Evolutionary conservation across 2,113 vertebrate species (phyloP), one percentile per base, ranked within the genome.

Genomic region (Nibea albiflora): DNA sequence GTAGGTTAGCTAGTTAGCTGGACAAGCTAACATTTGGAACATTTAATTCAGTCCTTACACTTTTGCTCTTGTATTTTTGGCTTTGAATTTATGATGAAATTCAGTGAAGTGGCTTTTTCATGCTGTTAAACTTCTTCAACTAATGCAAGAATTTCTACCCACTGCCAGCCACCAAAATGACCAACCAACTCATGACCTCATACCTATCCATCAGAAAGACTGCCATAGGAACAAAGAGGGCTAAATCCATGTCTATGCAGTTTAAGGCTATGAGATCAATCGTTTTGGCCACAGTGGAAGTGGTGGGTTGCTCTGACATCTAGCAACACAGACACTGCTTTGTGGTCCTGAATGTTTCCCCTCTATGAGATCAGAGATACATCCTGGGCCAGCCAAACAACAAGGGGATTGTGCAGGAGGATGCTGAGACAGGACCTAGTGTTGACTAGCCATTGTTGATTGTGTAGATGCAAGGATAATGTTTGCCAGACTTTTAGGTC

Each of bases 401-500:
- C 86, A 73, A 44, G 60, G 63, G 76, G 73, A 88, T 89, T 90
- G 90, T 93, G 64, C 83, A 16, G 53, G 61, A 80, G 81, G 77
- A 81, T 85, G 85, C 80, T 57, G 82, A 83, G 81, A 57, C 83
- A 50, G 78, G 61, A 79, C 85, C 76, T 6, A 28, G 64, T 58
- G 63, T 66, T 65, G 24, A 74, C 81, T 80, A 50, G 70, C 76
- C 53, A 83, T 85, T 92, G 91, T 94, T 47, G 73, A 87, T 91
- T 87, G 88, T 90, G 73, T 65, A 44, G 81, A 89, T 83, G 42
- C 54, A 82, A 73, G 50, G 69, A 82, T 87, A 90, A 90, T 84
- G 84, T 92, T 91, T 92, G 91, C 86, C 93, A 92, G 89, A 87
- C 76, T 53, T 56, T 86, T 78, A 57, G 79, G 86, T 92, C 91